phyloP scores from a whole-genome alignment of 2,888 invertebrate genomes.

The Ectobius pallidus region DNA sequence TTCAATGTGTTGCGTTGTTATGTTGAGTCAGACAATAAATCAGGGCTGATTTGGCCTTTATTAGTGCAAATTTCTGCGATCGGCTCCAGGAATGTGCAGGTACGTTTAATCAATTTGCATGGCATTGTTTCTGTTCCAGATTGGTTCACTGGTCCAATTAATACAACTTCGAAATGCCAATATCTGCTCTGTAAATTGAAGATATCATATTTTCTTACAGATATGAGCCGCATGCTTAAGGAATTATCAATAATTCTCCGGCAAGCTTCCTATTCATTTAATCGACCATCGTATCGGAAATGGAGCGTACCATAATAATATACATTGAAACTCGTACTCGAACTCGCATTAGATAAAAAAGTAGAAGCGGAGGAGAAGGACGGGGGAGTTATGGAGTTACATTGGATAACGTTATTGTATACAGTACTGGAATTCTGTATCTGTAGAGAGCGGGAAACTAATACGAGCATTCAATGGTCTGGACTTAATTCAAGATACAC shows the following conservation, averaged over 20 bases:
- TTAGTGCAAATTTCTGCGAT: too few relatives aligned
- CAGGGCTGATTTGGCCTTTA: too few relatives aligned
- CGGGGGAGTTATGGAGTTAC: background rate
- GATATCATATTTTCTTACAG: too few relatives aligned
- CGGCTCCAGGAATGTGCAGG: too few relatives aligned
- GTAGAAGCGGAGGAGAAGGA: background rate
- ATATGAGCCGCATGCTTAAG: background rate
- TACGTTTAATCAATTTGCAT: too few relatives aligned
- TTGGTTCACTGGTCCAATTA: too few relatives aligned
- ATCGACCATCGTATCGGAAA: constrained; percentile 15
- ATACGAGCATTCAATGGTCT: constrained; percentile 25
- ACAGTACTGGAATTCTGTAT: constrained; percentile 23
- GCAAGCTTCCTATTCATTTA: background rate
- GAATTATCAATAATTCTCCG: constrained; percentile 3
- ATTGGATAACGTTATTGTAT: constrained; percentile 7
- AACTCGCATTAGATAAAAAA: background rate
- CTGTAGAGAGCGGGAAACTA: background rate
- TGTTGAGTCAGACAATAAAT: too few relatives aligned
- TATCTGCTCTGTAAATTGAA: too few relatives aligned
- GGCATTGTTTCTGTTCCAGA: too few relatives aligned
- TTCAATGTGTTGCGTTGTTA: too few relatives aligned
- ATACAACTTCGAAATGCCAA: too few relatives aligned
- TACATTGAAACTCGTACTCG: constrained; percentile 3
- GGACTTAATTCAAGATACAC: constrained; percentile 16
- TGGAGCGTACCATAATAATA: background rate